Base-by-base conservation (phyloP, 2,888 invertebrate species). In the Lutraria lutraria region DNA sequence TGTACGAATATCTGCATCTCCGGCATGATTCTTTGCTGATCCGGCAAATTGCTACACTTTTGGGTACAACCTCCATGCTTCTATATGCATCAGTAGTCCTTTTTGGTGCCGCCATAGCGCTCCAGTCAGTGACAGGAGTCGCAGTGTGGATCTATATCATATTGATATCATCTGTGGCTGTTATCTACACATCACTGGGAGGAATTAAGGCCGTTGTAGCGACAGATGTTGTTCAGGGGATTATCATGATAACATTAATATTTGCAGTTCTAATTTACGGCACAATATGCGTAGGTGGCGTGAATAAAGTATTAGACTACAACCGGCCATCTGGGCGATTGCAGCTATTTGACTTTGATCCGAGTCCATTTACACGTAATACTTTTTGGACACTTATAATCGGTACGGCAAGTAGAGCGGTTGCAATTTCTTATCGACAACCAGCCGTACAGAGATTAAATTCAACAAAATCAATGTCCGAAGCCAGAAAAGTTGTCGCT, bases 161-260 rank as follows among this genome's bases (percentile, higher is more conserved):
- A n/a, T n/a, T n/a, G n/a, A n/a, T n/a, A n/a, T n/a, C n/a, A n/a
- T n/a, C n/a, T n/a, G n/a, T n/a, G n/a, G n/a, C n/a, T n/a, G n/a
- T n/a, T n/a, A n/a, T n/a, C n/a, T n/a, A 90, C 43, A 90, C 90
- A 13, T 54, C 88, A 29, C 85, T 89, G 3, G 88, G 90, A 21
- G 90, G 90, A 81, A 80, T 90, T 2, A 90, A 90, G 80, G 90
- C 90, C 31, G 90, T 90, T 16, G 85, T 90, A 0, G 85, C 68
- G 3, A 87, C 90, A 0, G 90, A 90, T 60, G 90, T 90, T 34
- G 81, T 90, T 25, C 90, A 90, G 53, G 87, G 88, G 8, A n/a
- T 90, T 53, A 85, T 90, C 8, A 89, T 90, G 90, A 63, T 87
- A 16, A 34, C 53, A 6, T 25, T 84, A 0, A 89, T 90, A 31